These are phyloP conservation scores for Magallana ariakensis DNA, from an alignment of 1,140 invertebrate species.

Conservation along the genomic window DNA sequence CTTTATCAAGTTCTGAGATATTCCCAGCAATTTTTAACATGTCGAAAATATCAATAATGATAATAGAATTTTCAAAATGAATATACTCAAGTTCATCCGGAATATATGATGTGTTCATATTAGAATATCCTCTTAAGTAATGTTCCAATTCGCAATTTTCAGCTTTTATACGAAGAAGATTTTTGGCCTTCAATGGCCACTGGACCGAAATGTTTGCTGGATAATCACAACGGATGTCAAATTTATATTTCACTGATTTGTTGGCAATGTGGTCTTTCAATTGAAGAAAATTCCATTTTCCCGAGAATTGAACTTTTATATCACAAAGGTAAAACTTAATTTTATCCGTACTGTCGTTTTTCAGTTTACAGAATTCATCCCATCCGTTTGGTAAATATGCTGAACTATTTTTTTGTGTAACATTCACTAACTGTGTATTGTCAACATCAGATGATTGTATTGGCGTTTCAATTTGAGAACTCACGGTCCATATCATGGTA, in stretches of 20 bases:
- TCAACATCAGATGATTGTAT: too few relatives aligned
- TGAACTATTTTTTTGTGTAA: not conserved
- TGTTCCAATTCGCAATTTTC: slow-evolving; percentile 51
- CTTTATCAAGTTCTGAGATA: slow-evolving; percentile 50
- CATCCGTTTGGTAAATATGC: slow-evolving; percentile 8
- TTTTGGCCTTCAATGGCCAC: slow-evolving; percentile 57
- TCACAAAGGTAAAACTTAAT: slow-evolving; percentile 31
- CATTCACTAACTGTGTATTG: not conserved
- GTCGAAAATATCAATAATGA: slow-evolving; percentile 41
- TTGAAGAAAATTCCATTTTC: slow-evolving; percentile 52
- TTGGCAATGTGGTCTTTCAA: slow-evolving; percentile 48
- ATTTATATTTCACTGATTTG: slow-evolving; percentile 40
- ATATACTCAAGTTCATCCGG: slow-evolving; percentile 53
- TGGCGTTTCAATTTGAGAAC: not conserved
- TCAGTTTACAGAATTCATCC: slow-evolving; percentile 36
- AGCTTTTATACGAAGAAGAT: slow-evolving; percentile 46
- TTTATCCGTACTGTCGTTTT: not conserved
- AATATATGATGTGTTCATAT: slow-evolving; percentile 1
- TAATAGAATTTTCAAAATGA: slow-evolving; percentile 38
- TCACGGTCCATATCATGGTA: not conserved
- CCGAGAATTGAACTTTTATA: slow-evolving; percentile 47
- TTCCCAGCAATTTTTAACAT: slow-evolving; percentile 45
- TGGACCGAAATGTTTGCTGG: slow-evolving; percentile 51
- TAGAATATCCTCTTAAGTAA: slow-evolving; percentile 54
- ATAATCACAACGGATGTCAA: slow-evolving; percentile 57